A percentile compares a stretch with the other conserved stretches of the same genome.
Conservation (phyloP, 2,888 invertebrate species). For the Lithodes maja region DNA sequence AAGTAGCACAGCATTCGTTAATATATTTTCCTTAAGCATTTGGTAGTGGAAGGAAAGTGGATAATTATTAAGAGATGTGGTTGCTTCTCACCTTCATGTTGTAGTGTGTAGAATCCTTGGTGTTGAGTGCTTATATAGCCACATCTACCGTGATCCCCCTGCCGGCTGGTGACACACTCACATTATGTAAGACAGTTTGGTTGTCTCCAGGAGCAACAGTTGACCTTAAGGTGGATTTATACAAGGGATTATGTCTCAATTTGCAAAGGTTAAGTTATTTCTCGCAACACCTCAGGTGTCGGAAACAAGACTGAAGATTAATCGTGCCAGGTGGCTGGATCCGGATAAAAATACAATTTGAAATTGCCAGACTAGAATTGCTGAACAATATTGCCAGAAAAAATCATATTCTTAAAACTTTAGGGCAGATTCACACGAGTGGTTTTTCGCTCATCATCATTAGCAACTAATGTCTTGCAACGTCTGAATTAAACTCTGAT, state of each 20-base stretch:
- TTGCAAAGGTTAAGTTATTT: too few relatives aligned
- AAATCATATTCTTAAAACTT: not conserved
- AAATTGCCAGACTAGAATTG: not conserved
- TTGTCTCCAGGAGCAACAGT: not conserved
- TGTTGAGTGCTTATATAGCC: not conserved
- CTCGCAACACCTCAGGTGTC: too few relatives aligned
- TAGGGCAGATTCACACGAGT: too few relatives aligned
- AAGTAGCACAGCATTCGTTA: too few relatives aligned
- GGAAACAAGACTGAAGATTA: too few relatives aligned
- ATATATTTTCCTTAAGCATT: not conserved
- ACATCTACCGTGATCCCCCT: not conserved
- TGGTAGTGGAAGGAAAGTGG: not conserved
- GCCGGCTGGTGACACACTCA: not conserved
- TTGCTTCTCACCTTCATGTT: conserved; percentile 1
- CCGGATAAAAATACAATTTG: too few relatives aligned
- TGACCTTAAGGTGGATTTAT: too few relatives aligned
- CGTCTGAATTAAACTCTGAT: too few relatives aligned
- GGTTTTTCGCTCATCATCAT: too few relatives aligned
- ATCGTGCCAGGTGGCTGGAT: too few relatives aligned
- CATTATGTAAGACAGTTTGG: not conserved
- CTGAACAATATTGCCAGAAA: not conserved
- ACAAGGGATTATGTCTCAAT: too few relatives aligned
- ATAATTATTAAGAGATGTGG: not conserved
- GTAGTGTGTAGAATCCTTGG: not conserved
- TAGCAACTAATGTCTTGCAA: too few relatives aligned